Percentiles rank a stretch among this genome's conserved stretches.
phyloP scores from a whole-genome alignment of 1,140 invertebrate species.

The Spodoptera frugiperda region DNA sequence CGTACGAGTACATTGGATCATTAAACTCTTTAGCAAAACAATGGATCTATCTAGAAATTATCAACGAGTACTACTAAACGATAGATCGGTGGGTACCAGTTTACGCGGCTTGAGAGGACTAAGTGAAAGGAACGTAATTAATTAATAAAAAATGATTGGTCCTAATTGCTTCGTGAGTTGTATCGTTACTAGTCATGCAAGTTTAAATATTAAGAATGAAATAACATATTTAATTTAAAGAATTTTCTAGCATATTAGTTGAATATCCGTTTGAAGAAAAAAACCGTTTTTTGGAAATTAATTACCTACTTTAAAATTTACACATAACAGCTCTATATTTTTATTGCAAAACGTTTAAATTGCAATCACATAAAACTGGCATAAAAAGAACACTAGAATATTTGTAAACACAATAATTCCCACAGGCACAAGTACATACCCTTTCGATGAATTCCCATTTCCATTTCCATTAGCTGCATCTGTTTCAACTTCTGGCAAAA shows the following conservation, averaged over 20 bases:
- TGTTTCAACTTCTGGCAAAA: constrained; percentile 73
- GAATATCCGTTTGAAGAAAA: no score
- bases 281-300: no score
- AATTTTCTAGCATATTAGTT: no score
- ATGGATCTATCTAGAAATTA: constrained; percentile 26
- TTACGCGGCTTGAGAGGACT: neutral
- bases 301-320: no score
- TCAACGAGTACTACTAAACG: no score
- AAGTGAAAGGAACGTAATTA: constrained; percentile 4
- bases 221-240: neutral
- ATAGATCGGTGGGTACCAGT: neutral
- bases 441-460: constrained; percentile 59
- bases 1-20: constrained; percentile 25
- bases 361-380: no score
- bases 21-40: neutral
- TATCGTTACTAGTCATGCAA: neutral
- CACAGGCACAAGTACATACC: constrained; percentile 55
- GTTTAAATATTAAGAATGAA: neutral
- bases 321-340: no score
- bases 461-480: constrained; percentile 68
- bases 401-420: constrained; percentile 20
- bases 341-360: no score
- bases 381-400: neutral
- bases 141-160: constrained; percentile 13
- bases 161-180: constrained; percentile 1